Conservation (phyloP, 64 coral and sea anemone species). For the Montipora sp. region DNA sequence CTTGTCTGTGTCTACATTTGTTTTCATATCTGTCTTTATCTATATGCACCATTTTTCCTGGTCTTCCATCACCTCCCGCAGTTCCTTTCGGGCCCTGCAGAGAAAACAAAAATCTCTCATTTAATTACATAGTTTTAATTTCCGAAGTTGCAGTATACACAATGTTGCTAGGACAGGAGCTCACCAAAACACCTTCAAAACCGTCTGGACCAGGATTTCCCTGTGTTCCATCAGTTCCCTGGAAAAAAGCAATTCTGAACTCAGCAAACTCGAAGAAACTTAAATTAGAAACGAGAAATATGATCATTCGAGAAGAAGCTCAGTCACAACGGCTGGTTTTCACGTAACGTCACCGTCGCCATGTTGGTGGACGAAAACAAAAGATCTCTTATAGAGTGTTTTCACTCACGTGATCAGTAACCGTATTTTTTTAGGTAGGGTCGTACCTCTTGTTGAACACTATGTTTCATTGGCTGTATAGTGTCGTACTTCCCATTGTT, state of each 20-base stretch:
- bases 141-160: not conserved
- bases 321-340: too few species aligned
- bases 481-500: too few species aligned
- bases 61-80: not conserved
- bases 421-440: too few species aligned
- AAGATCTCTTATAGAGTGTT: too few species aligned
- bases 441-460: too few species aligned
- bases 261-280: not conserved
- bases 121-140: not conserved
- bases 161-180: not conserved
- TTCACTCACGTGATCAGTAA: too few species aligned
- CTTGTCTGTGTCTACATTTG: too few species aligned
- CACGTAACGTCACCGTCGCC: too few species aligned
- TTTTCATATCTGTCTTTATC: not conserved
- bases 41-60: constrained; percentile 6
- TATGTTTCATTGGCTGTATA: too few species aligned
- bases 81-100: constrained; percentile 4
- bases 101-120: not conserved
- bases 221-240: not conserved
- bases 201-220: not conserved
- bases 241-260: not conserved
- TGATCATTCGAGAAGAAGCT: not conserved
- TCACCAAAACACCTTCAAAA: not conserved
- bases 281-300: not conserved
- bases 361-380: too few species aligned